Evolutionary conservation across 2,797 vertebrate genomes (phyloP).

Genomic region (Bucorvus abyssinicus): DNA sequence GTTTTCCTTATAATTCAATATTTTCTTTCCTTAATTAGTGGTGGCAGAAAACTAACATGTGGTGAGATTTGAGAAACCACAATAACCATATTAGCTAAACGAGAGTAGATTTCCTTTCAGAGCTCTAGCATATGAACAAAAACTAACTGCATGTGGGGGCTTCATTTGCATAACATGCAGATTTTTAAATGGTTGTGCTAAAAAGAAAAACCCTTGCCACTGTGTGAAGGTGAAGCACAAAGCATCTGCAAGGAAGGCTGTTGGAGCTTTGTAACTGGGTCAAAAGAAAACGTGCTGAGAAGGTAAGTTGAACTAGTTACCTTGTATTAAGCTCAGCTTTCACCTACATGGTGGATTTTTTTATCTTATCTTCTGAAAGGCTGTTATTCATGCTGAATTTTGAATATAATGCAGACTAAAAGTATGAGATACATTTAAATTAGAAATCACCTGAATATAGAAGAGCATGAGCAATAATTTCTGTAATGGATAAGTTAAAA

Average conservation of each 20-base stretch:
- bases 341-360: neutral
- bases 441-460: neutral
- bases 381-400: neutral
- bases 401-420: neutral
- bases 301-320: constrained; percentile 29
- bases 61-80: constrained; percentile 55
- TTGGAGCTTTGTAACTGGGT: neutral
- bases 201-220: neutral
- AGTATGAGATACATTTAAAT: neutral
- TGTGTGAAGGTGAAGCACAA: neutral
- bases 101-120: constrained; percentile 34
- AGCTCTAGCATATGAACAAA: neutral
- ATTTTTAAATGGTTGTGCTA: neutral
- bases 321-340: neutral
- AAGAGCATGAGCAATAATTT: neutral
- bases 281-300: neutral
- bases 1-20: neutral
- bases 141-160: neutral
- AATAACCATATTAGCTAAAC: constrained; percentile 10
- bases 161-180: constrained; percentile 2
- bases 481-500: neutral
- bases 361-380: neutral
- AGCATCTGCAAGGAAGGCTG: neutral
- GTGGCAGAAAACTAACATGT: constrained; percentile 11
- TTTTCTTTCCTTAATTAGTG: constrained; percentile 36